Percentiles rank a stretch among this genome's conserved stretches.
These are phyloP conservation scores for Drosophila ercepeae DNA, from an alignment of 1,140 invertebrate genomes.

Conservation along the genomic window DNA sequence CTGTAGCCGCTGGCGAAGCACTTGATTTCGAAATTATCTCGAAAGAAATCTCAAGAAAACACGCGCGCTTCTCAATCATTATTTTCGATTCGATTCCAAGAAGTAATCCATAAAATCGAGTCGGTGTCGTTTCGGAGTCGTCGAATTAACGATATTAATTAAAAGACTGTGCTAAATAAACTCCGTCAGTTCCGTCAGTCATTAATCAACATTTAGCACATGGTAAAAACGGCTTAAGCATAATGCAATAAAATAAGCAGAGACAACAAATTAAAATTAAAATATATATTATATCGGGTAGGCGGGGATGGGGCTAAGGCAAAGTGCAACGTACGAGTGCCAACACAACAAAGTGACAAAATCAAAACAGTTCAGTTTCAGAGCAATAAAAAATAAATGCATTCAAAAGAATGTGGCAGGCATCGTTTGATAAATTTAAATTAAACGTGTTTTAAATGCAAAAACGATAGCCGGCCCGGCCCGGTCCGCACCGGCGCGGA, in stretches of 20 bases:
- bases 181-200: neutral
- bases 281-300: neutral
- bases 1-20: slow-evolving; percentile 51
- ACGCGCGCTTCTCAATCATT: slow-evolving; percentile 13
- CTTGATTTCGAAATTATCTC: slow-evolving; percentile 24
- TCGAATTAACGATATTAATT: slow-evolving; percentile 26
- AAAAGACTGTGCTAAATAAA: slow-evolving; percentile 12
- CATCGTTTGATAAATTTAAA: slow-evolving; percentile 72
- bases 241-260: slow-evolving; percentile 15
- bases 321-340: slow-evolving; percentile 54
- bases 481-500: no score
- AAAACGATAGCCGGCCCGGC: slow-evolving; percentile 40
- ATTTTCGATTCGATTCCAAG: slow-evolving; percentile 14
- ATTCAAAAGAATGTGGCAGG: slow-evolving; percentile 64
- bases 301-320: slow-evolving; percentile 9
- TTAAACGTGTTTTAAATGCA: slow-evolving; percentile 79
- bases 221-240: slow-evolving; percentile 37
- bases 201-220: slow-evolving; percentile 43
- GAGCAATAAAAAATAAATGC: slow-evolving; percentile 60
- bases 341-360: slow-evolving; percentile 40
- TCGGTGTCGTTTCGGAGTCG: slow-evolving; percentile 28
- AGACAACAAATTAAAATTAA: neutral
- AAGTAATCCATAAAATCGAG: slow-evolving; percentile 10
- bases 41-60: slow-evolving; percentile 21
- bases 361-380: slow-evolving; percentile 69